Evolutionary conservation across 2,797 vertebrate species (phyloP), one percentile per base, ranked within the genome.

Genomic region (Catamblyrhynchus diadema): DNA sequence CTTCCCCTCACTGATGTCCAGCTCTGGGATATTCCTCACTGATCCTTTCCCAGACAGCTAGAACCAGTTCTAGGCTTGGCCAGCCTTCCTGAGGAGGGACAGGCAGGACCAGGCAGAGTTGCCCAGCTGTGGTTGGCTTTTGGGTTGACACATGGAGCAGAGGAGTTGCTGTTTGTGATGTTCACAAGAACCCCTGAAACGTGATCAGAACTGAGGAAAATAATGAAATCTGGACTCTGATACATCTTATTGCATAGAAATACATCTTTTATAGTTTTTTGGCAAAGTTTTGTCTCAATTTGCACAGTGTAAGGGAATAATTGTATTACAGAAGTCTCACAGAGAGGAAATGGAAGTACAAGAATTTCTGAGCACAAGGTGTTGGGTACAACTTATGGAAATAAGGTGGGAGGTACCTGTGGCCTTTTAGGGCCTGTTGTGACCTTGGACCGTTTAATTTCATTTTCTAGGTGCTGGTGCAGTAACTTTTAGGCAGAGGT

Each of bases 151-250:
- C 4, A 1, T 41, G 53, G 39, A 14, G 30, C 50, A 30, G 30
- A 75, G 66, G 78, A 51, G 11, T 45, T 78, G 24, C 41, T 50
- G 3, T n/a, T 57, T 60, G 45, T 75, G 60, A 59, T 25, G 41
- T 21, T 61, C 39, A 8, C 57, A 56, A 35, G 65, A 93, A 57
- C 10, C 9, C 17, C 23, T 16, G 32, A 53, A 71, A 71, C 4
- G 0, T 4, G 14, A 9, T 48, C 2, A 24, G 65, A 66, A 60
- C 4, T 0, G 0, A 65, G 39, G 44, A 41, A 33, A 37, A 42
- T 10, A 47, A 16, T 62, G 54, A 37, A 86, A 45, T 54, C 39
- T 65, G 57, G 69, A 18, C 19, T 35, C 15, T 20, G 54, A 30
- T 47, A 1, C 6, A 1, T 81, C 60, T 45, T 65, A 42, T 9